Percentiles rank a stretch among this genome's conserved stretches.
Conservation (phyloP, 2,113 vertebrate genomes). For the Aleadryas rufinucha region DNA sequence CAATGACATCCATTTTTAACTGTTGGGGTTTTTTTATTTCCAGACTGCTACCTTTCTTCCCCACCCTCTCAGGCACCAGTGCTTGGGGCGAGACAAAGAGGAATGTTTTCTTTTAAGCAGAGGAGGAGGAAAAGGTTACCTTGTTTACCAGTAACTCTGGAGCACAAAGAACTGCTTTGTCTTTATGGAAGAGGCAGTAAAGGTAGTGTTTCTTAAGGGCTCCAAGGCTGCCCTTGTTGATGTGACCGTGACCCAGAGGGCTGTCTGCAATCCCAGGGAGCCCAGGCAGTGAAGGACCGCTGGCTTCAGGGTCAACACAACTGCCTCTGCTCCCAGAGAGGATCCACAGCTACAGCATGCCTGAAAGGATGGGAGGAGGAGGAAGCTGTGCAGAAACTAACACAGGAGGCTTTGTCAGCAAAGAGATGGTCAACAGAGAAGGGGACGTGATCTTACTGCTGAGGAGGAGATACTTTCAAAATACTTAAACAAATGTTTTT, state of each 20-base stretch:
- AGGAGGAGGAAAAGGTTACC: neutral
- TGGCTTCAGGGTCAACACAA: neutral
- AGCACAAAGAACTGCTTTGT: conserved; percentile 37
- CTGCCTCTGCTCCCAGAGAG: neutral
- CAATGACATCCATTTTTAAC: neutral
- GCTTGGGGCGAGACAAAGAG: neutral
- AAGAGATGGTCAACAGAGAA: conserved; percentile 3
- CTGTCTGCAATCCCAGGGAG: neutral
- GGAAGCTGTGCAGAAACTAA: neutral
- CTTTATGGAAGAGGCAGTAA: neutral
- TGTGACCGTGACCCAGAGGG: neutral
- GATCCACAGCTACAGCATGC: neutral
- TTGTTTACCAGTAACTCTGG: conserved; percentile 17
- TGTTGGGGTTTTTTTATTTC: neutral
- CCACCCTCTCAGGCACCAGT: neutral
- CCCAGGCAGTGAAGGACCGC: neutral
- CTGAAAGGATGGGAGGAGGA: neutral
- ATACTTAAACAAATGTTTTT: conserved; percentile 50
- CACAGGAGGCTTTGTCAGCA: conserved; percentile 8
- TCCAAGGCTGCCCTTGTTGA: neutral
- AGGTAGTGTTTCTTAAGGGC: neutral
- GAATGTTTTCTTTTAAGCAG: neutral
- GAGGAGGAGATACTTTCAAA: conserved; percentile 26
- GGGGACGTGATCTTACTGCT: neutral
- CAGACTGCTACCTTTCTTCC: neutral